Percentiles rank a stretch among this genome's conserved stretches.
These are phyloP conservation scores for Sialia sialis DNA, from an alignment of 2,113 vertebrate genomes.

Conservation along the genomic window DNA sequence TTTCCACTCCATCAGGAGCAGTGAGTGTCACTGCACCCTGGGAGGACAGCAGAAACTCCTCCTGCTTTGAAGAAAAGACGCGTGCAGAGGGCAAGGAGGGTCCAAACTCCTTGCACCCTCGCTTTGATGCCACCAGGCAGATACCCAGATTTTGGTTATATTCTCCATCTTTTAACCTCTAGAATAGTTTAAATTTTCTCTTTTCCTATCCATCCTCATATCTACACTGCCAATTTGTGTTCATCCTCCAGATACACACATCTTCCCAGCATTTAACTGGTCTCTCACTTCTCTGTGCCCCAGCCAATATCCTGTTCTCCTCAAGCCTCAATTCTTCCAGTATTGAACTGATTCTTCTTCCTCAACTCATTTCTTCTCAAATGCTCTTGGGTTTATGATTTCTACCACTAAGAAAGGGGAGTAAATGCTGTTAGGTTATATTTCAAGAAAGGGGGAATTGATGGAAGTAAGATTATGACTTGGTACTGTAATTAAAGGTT, in stretches of 20 bases:
- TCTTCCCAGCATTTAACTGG: not conserved
- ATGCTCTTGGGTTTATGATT: not conserved
- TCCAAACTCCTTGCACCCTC: not conserved
- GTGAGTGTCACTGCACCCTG: not conserved
- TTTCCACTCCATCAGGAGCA: not conserved
- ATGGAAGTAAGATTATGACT: not conserved
- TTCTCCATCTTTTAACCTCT: not conserved
- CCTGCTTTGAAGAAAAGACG: not conserved
- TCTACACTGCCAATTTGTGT: not conserved
- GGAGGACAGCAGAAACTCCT: not conserved
- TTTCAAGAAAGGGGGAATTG: not conserved
- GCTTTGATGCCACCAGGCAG: not conserved
- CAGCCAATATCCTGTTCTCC: not conserved
- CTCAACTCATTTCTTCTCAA: not conserved
- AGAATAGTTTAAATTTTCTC: not conserved
- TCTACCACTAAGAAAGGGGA: not conserved
- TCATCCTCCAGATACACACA: not conserved
- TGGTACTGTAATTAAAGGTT: not conserved
- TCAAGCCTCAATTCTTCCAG: not conserved
- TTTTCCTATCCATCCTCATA: not conserved
- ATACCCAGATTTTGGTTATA: not conserved
- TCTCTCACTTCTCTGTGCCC: not conserved
- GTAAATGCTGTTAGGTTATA: not conserved
- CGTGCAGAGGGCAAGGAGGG: fast-evolving
- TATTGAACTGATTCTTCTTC: not conserved